phyloP scores from a whole-genome alignment of 1,140 invertebrate genomes.

The Aphelinus atriplicis region DNA sequence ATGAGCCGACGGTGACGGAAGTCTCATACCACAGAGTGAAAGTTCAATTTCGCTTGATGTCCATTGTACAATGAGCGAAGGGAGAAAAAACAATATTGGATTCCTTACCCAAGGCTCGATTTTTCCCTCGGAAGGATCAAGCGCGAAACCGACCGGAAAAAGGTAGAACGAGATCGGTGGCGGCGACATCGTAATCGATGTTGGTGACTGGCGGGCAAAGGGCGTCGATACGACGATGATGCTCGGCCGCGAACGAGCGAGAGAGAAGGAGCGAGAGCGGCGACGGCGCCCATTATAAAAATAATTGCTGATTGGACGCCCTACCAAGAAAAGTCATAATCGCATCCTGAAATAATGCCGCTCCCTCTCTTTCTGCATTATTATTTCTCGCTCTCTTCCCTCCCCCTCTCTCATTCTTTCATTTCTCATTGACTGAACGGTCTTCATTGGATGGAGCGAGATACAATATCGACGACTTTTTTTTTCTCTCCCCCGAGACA shows the following conservation, averaged over 20 bases:
- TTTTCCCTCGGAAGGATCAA: no score
- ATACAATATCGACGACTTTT: no score
- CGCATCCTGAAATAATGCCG: conserved; percentile 60
- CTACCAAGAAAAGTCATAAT: conserved; percentile 68
- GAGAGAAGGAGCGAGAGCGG: conserved; percentile 29
- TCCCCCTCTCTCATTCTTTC: conserved; percentile 30
- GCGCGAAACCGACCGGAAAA: no score
- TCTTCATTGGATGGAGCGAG: conserved; percentile 19
- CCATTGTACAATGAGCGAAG: no score
- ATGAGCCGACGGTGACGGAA: no score
- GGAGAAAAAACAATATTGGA: no score
- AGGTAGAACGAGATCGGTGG: no score
- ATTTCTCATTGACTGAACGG: conserved; percentile 30
- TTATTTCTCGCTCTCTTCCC: conserved; percentile 28
- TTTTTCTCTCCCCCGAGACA: no score
- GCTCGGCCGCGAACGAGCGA: not conserved
- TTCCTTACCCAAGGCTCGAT: no score
- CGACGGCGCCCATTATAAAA: conserved; percentile 63
- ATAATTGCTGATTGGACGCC: conserved; percentile 67
- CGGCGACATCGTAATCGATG: no score
- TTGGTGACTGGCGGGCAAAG: conserved; percentile 4
- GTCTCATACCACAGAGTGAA: no score
- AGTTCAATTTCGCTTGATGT: no score
- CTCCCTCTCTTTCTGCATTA: conserved; percentile 25
- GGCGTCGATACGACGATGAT: conserved; percentile 1